phyloP scores from a whole-genome alignment of 1,140 invertebrate genomes.

The Hormaphis cornu region DNA sequence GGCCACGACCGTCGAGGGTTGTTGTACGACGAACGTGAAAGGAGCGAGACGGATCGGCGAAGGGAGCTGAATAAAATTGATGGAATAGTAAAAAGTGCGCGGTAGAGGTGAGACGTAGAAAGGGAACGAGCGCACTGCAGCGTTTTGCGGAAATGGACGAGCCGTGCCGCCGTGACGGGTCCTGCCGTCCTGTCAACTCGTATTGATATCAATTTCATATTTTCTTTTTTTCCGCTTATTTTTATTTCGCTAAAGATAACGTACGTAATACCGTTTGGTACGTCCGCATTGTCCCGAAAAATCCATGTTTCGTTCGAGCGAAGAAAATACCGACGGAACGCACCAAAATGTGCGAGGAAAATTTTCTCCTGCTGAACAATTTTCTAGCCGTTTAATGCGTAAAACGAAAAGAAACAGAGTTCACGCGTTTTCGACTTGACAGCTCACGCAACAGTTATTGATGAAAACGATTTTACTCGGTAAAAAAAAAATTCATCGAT shows the following conservation, averaged over 20 bases:
- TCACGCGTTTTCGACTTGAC: too few species aligned
- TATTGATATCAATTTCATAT: constrained; percentile 25
- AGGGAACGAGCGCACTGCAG: too few species aligned
- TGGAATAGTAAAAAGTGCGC: constrained; percentile 27
- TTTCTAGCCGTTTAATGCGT: too few species aligned
- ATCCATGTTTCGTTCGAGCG: too few species aligned
- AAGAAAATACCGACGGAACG: too few species aligned
- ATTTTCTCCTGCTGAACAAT: too few species aligned
- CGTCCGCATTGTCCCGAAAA: neutral
- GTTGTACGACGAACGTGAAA: neutral
- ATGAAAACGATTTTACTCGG: too few species aligned
- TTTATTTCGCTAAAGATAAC: neutral
- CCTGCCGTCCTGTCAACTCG: constrained; percentile 23
- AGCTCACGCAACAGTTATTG: too few species aligned
- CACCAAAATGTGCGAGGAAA: too few species aligned
- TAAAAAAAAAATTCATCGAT: too few species aligned
- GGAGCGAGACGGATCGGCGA: neutral
- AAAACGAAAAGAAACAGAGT: too few species aligned
- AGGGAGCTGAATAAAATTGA: constrained; percentile 25
- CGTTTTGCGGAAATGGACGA: constrained; percentile 7
- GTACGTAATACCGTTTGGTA: neutral
- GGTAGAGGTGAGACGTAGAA: neutral
- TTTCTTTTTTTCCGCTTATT: neutral
- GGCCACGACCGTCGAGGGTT: neutral
- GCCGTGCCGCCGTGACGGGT: constrained; percentile 6